Evolutionary conservation across 2,888 invertebrate genomes (phyloP).

Genomic region (Trissonchulus latispiculum): DNA sequence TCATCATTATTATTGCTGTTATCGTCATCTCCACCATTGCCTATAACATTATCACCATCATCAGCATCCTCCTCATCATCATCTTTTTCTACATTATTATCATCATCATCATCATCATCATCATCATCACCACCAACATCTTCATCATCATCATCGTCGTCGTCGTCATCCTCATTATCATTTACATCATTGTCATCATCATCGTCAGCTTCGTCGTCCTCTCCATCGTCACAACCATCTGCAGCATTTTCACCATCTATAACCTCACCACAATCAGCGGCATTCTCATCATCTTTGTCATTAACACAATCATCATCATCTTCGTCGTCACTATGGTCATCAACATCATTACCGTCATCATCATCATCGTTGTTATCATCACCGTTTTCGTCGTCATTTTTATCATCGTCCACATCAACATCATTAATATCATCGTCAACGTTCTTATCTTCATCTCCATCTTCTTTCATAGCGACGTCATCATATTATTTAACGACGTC

Average conservation of each 20-base stretch:
- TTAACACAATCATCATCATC: neutral
- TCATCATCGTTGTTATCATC: neutral
- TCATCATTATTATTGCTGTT: neutral
- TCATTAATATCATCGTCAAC: too few species aligned
- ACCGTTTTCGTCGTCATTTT: neutral
- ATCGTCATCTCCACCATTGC: neutral
- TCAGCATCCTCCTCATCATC: neutral
- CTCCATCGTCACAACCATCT: too few species aligned
- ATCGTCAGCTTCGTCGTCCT: neutral
- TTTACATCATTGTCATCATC: too few species aligned
- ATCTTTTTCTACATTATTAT: neutral
- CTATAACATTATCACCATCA: neutral
- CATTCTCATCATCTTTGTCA: neutral
- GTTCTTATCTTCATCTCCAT: too few species aligned
- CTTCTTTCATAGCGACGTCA: too few species aligned
- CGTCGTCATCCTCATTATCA: too few species aligned
- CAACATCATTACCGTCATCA: neutral
- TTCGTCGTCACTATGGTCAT: neutral
- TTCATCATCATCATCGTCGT: neutral
- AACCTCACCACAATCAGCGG: neutral
- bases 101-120: neutral
- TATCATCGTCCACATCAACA: too few species aligned
- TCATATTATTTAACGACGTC: too few species aligned
- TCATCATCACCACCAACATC: neutral
- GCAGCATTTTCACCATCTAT: too few species aligned